Base-by-base conservation (phyloP, 2,113 vertebrate genomes). In the Syngnathus floridae region DNA sequence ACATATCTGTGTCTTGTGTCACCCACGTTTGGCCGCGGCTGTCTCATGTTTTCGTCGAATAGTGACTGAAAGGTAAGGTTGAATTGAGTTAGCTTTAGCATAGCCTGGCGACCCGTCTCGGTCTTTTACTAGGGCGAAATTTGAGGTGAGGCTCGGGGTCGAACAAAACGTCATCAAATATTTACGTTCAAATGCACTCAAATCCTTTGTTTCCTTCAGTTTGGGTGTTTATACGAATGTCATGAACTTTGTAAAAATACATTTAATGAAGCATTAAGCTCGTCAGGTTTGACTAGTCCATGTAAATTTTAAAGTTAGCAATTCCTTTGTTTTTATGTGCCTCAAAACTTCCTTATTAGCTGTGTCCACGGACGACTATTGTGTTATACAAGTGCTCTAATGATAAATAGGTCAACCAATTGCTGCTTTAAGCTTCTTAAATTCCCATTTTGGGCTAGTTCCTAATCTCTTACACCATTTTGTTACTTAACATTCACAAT, bases 91-190 rank as follows among this genome's bases (percentile, higher is more conserved):
- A 64, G 54, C 59, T 56, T 84, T 73, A 65, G 71, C 72, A 17
- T 82, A 85, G 82, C 83, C 58, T 83, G 75, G 83, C 52, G 68
- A 62, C 8, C 66, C 45, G 81, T 64, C 54, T 52, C 45, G 67
- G 72, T 62, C 59, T 61, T 43, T 43, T 43, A 31, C 22, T 2
- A 83, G 59, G 86, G 80, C 80, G 83, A 85, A 70, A 71, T 79
- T 82, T 82, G 71, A 85, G 84, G 82, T 86, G 68, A 86, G 76
- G 69, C 59, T 82, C 73, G 68, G 84, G 86, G 85, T 86, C 84
- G 80, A 64, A 64, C 48, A 13, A 19, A 62, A 61, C 67, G 52
- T 65, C 71, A 52, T 8, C 1, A 37, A 14, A 51, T 7, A 38
- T 49, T 1, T 21, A 16, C 21, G 13, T 21, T 52, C 36, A 7